Evolutionary conservation across 1,140 invertebrate species (phyloP).

Genomic region (Dreissena polymorpha): DNA sequence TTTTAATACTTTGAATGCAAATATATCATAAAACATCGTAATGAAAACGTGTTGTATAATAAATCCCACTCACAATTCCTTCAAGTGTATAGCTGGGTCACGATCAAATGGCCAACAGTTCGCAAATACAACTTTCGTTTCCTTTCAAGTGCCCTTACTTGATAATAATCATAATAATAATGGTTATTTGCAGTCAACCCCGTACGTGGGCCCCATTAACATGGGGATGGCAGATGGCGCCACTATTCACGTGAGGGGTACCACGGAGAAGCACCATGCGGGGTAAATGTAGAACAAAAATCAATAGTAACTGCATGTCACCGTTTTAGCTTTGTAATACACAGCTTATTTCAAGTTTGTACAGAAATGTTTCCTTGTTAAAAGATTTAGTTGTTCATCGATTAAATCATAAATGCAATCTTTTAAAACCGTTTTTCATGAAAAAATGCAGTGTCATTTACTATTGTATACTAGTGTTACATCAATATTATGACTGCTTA

Average conservation of each 20-base stretch:
- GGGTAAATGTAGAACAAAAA: slow-evolving; percentile 18
- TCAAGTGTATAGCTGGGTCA: too few species aligned
- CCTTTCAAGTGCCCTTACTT: too few species aligned
- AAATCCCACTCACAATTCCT: too few species aligned
- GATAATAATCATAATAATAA: too few species aligned
- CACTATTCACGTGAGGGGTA: slow-evolving; percentile 32
- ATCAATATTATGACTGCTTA: background rate
- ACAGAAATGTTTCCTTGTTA: background rate
- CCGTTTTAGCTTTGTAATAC: background rate
- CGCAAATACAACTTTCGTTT: too few species aligned
- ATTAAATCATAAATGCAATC: background rate
- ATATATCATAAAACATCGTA: too few species aligned
- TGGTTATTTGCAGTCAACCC: slow-evolving; percentile 25
- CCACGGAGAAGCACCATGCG: slow-evolving; percentile 34
- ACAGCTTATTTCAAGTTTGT: background rate
- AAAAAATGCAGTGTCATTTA: too few species aligned
- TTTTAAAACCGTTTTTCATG: background rate
- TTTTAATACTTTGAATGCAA: too few species aligned
- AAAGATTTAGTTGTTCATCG: background rate
- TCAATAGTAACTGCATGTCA: background rate
- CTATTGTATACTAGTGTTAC: background rate
- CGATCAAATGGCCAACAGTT: too few species aligned
- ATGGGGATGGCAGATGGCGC: slow-evolving; percentile 26
- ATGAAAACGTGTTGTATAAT: too few species aligned
- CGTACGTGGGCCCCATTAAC: slow-evolving; percentile 35